Evolutionary conservation across 64 coral and sea anemone genomes (phyloP).

Genomic region (Acropora tenuis): DNA sequence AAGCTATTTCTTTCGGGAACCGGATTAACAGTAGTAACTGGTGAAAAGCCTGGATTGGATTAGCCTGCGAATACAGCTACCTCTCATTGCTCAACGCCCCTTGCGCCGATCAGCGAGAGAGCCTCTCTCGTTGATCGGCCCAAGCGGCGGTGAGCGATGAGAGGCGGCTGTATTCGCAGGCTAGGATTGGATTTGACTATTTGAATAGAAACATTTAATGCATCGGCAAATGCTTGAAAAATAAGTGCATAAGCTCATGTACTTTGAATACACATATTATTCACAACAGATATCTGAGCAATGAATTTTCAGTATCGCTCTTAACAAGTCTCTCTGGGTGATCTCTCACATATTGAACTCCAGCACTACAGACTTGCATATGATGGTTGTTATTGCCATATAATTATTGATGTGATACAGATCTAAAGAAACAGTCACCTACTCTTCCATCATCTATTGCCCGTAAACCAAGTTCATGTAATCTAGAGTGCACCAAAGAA

Average conservation of each 20-base stretch:
- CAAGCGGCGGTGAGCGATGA: too few relatives aligned
- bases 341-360: conserved; percentile 62
- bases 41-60: conserved; percentile 59
- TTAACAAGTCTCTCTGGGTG: conserved; percentile 63
- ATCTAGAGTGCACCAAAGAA: conserved; percentile 54
- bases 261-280: conserved; percentile 7
- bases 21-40: conserved; percentile 62
- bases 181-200: conserved; percentile 46
- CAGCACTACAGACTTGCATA: conserved; percentile 51
- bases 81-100: too few relatives aligned
- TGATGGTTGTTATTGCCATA: conserved; percentile 69
- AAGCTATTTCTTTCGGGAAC: conserved; percentile 46
- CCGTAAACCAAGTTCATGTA: conserved; percentile 59
- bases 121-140: too few relatives aligned
- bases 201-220: conserved; percentile 51
- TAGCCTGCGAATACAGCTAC: too few relatives aligned
- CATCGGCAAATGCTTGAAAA: conserved; percentile 62
- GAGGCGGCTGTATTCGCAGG: too few relatives aligned
- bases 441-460: conserved; percentile 36
- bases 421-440: conserved; percentile 17
- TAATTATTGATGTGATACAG: neutral
- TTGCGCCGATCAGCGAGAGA: too few relatives aligned
- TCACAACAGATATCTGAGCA: conserved; percentile 45
- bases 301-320: conserved; percentile 67
- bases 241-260: conserved; percentile 41